A percentile compares a stretch with the other conserved stretches of the same genome.
phyloP scores from a whole-genome alignment of 2,888 invertebrate species.

The Cerceris ruficornis region DNA sequence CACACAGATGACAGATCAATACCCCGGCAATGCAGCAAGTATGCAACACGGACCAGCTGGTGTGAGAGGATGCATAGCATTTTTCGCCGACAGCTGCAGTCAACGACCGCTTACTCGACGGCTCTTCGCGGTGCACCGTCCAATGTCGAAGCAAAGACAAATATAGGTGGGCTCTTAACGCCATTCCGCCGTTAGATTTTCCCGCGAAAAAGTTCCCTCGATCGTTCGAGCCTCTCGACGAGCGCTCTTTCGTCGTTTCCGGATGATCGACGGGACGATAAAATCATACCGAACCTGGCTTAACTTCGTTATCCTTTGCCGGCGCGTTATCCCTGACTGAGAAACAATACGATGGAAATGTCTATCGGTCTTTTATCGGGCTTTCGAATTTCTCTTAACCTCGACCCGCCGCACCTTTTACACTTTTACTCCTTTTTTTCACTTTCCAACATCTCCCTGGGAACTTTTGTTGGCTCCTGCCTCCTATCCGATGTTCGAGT shows the following conservation, averaged over 20 bases:
- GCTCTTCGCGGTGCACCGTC: not conserved
- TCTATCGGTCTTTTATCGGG: conserved; percentile 13
- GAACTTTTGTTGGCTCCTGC: conserved; percentile 24
- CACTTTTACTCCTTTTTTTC: conserved; percentile 12
- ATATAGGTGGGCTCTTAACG: conserved; percentile 3
- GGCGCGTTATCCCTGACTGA: not conserved
- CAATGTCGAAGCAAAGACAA: conserved; percentile 16
- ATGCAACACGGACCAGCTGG: conserved; percentile 5
- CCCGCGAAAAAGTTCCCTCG: not conserved
- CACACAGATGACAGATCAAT: conserved; percentile 43
- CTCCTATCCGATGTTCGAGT: conserved; percentile 21
- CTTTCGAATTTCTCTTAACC: conserved; percentile 6
- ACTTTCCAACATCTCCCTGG: not conserved
- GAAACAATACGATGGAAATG: conserved; percentile 21
- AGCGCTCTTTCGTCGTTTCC: too few species aligned
- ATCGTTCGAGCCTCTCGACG: not conserved
- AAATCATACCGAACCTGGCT: too few species aligned
- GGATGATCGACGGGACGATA: too few species aligned
- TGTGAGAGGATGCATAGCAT: conserved; percentile 13
- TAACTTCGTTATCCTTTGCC: too few species aligned
- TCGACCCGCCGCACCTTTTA: not conserved
- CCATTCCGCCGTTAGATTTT: too few species aligned
- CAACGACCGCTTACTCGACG: conserved; percentile 24
- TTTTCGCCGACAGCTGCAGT: conserved; percentile 20
- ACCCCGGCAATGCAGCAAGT: conserved; percentile 15